A percentile compares a stretch with the other conserved stretches of the same genome.
Conservation (phyloP, 2,113 vertebrate species). For the Heterotis niloticus region DNA sequence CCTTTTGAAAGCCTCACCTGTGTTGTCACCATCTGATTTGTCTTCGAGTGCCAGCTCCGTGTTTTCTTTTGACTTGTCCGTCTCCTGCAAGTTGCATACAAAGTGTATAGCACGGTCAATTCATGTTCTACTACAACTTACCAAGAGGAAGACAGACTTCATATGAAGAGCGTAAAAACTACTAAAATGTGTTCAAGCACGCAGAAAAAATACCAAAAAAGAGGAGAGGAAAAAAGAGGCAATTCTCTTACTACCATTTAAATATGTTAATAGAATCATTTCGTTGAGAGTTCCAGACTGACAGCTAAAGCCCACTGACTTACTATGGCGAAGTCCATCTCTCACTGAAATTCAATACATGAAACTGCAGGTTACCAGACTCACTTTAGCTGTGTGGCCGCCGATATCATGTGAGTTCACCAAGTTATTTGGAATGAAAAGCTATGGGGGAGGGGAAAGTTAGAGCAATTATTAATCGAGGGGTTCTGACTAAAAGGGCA, state of each 20-base stretch:
- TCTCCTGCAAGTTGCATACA: conserved; percentile 15
- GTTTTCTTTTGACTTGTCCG: conserved; percentile 15
- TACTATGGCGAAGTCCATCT: background rate
- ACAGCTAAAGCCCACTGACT: too few relatives aligned
- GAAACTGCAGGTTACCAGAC: conserved; percentile 43
- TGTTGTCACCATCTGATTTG: background rate
- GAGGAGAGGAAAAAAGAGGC: too few relatives aligned
- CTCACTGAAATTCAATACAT: background rate
- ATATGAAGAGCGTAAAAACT: background rate
- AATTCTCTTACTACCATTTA: too few relatives aligned
- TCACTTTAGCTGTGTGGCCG: conserved; percentile 72
- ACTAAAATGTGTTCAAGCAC: too few relatives aligned
- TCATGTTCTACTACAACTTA: background rate
- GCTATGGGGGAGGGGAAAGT: conserved; percentile 50
- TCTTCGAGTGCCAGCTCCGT: conserved; percentile 14
- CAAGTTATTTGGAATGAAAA: conserved; percentile 76
- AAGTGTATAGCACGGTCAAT: background rate
- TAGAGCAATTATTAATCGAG: background rate
- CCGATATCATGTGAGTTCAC: conserved; percentile 72
- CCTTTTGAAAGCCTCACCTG: conserved; percentile 15
- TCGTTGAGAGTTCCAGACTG: background rate
- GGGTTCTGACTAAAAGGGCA: background rate
- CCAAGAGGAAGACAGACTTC: background rate
- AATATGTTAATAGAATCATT: background rate
- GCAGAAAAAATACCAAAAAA: too few relatives aligned